Evolutionary conservation across 2,113 vertebrate genomes (phyloP).

Genomic region (Psittacula cyanocephala): DNA sequence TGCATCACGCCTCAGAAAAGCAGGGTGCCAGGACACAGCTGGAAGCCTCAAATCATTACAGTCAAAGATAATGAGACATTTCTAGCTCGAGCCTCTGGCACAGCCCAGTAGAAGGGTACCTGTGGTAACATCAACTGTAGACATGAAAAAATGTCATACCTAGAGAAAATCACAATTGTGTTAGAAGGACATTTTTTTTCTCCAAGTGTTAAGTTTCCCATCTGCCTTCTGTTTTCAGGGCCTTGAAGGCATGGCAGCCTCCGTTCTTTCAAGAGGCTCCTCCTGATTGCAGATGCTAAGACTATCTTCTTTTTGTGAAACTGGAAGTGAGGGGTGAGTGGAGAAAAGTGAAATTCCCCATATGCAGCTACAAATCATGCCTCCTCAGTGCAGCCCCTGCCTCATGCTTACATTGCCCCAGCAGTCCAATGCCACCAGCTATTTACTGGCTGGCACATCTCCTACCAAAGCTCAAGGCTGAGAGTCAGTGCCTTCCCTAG

Average conservation of each 20-base stretch:
- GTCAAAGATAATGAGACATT: background rate
- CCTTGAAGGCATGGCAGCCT: background rate
- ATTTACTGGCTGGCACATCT: background rate
- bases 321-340: background rate
- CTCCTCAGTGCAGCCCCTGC: background rate
- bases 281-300: background rate
- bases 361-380: fast-evolving
- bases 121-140: background rate
- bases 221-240: background rate
- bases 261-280: background rate
- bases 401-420: background rate
- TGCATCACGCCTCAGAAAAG: background rate
- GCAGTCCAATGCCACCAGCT: background rate
- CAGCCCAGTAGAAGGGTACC: background rate
- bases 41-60: background rate
- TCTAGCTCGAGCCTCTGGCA: background rate
- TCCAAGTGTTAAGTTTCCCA: background rate
- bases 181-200: background rate
- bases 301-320: background rate
- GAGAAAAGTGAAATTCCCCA: background rate
- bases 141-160: background rate
- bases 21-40: background rate
- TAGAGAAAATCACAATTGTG: background rate
- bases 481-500: background rate
- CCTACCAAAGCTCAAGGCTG: background rate